phyloP scores from a whole-genome alignment of 1,140 invertebrate species.

The Polyergus mexicanus region DNA sequence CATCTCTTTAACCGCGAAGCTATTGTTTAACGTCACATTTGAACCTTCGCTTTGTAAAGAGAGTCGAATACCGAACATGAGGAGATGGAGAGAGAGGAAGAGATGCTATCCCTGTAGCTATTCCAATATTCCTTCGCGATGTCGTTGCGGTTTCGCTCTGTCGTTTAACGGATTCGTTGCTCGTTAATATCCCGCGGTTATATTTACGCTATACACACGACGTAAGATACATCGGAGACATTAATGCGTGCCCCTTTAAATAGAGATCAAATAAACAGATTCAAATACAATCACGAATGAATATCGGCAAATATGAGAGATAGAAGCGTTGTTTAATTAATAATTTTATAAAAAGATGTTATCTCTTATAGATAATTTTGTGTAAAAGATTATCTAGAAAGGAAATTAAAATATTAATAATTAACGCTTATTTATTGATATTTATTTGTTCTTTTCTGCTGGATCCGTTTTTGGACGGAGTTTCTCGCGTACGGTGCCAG shows the following conservation, averaged over 20 bases:
- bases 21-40: neutral
- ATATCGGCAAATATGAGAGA: no score
- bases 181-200: conserved; percentile 40
- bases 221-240: conserved; percentile 25
- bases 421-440: no score
- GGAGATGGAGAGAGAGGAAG: neutral
- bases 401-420: no score
- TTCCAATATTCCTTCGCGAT: conserved; percentile 11
- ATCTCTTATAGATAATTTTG: no score
- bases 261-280: no score
- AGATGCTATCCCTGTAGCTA: neutral
- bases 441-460: no score
- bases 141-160: conserved; percentile 19
- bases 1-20: neutral
- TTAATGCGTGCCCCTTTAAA: neutral
- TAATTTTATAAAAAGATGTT: no score
- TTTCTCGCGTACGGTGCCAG: neutral
- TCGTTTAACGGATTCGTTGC: conserved; percentile 35
- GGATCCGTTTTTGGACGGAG: no score
- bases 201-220: neutral
- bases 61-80: no score
- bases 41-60: neutral
- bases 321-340: no score
- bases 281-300: no score
- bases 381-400: no score